phyloP scores from a whole-genome alignment of 2,797 vertebrate genomes.

The Cynopterus sphinx region DNA sequence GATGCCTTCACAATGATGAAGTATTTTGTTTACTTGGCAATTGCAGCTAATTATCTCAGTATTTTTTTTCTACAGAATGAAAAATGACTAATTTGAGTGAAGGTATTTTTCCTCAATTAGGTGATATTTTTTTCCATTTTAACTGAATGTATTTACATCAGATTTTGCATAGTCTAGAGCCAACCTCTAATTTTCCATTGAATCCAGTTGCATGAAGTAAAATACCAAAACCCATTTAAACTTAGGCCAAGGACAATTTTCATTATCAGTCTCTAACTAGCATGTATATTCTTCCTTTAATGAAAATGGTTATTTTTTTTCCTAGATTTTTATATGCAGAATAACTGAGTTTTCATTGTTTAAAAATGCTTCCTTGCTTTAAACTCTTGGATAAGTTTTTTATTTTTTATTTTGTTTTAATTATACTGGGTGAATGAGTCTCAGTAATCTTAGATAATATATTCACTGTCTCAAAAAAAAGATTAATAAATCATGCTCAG shows the following conservation, averaged over 20 bases:
- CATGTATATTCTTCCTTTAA: background rate
- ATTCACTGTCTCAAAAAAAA: background rate
- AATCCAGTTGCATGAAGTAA: background rate
- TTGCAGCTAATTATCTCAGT: conserved; percentile 58
- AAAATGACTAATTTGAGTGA: conserved; percentile 39
- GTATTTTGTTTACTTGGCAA: conserved; percentile 52
- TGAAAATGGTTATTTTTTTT: background rate
- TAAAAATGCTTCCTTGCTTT: background rate
- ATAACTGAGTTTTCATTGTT: background rate
- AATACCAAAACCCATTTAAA: background rate
- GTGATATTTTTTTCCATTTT: background rate
- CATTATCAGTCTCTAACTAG: background rate
- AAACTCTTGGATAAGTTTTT: background rate
- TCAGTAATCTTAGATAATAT: background rate
- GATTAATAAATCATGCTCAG: background rate
- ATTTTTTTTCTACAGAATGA: conserved; percentile 20
- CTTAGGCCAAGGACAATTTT: background rate
- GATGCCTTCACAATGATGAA: conserved; percentile 55
- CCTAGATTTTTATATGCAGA: background rate
- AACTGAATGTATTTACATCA: background rate
- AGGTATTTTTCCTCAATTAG: background rate
- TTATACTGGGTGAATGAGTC: background rate
- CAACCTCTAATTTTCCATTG: background rate
- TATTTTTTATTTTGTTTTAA: background rate
- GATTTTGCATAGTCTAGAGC: background rate